Conservation (phyloP, 2,888 invertebrate species). For the Pyrgus malvae region DNA sequence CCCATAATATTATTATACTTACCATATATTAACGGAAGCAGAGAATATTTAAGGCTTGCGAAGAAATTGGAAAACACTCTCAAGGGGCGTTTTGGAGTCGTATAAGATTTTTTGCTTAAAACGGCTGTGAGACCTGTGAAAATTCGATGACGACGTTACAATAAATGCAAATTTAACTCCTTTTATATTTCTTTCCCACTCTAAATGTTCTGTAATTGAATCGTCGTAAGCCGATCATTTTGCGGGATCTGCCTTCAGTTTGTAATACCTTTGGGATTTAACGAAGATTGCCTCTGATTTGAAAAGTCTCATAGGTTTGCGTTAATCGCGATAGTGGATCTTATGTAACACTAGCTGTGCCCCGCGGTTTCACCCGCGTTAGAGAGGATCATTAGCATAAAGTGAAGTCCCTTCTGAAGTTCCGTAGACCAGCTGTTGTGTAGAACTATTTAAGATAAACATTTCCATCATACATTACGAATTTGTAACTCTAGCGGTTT, state of each 20-base stretch:
- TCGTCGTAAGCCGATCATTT: neutral
- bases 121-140: neutral
- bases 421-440: too few relatives aligned
- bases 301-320: too few relatives aligned
- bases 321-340: too few relatives aligned
- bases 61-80: neutral
- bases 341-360: too few relatives aligned
- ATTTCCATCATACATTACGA: too few relatives aligned
- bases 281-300: neutral
- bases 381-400: too few relatives aligned
- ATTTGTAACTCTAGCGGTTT: too few relatives aligned
- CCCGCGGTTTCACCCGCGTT: too few relatives aligned
- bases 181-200: neutral
- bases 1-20: too few relatives aligned
- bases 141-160: neutral
- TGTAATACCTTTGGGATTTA: neutral
- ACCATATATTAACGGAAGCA: too few relatives aligned
- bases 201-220: slow-evolving; percentile 6
- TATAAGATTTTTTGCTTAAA: slow-evolving; percentile 1
- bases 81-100: neutral
- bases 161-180: slow-evolving; percentile 1
- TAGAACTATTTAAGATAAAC: too few relatives aligned
- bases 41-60: neutral
- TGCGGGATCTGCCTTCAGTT: neutral
- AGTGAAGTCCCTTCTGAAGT: too few relatives aligned